Percentiles rank a stretch among this genome's conserved stretches.
Conservation (phyloP, 2,113 vertebrate genomes). For the Actenoides hombroni region DNA sequence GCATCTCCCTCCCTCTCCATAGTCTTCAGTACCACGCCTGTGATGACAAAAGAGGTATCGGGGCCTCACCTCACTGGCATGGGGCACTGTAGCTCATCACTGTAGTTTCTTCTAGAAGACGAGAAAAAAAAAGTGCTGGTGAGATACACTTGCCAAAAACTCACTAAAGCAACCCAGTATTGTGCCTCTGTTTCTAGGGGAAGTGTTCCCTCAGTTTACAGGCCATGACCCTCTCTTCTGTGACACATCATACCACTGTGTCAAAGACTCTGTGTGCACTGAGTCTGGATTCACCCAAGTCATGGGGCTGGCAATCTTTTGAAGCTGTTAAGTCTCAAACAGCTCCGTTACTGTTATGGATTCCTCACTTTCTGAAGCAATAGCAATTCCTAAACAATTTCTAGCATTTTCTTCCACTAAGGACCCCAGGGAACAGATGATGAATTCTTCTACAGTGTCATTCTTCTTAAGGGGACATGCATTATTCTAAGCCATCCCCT, state of each 20-base stretch:
- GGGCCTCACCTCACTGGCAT: not conserved
- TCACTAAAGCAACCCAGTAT: not conserved
- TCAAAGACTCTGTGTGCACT: not conserved
- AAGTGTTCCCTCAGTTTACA: not conserved
- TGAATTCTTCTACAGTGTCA: not conserved
- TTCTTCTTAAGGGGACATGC: not conserved
- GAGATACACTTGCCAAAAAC: not conserved
- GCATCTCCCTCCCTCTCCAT: not conserved
- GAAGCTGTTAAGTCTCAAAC: not conserved
- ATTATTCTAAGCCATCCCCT: not conserved
- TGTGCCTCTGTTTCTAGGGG: not conserved
- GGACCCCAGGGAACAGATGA: not conserved
- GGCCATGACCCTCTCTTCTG: not conserved
- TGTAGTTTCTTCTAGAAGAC: slow-evolving; percentile 47
- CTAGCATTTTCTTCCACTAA: not conserved
- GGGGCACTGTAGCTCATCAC: slow-evolving; percentile 19
- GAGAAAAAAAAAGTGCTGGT: not conserved
- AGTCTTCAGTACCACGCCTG: not conserved
- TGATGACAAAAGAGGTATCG: not conserved
- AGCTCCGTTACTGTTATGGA: not conserved
- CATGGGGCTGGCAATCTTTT: not conserved
- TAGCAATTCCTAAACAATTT: not conserved
- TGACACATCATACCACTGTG: not conserved
- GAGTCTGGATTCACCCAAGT: not conserved
- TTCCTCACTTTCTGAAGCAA: not conserved